A percentile compares a stretch with the other conserved stretches of the same genome.
phyloP scores from a whole-genome alignment of 2,888 invertebrate genomes.

The Lasiommata megera region DNA sequence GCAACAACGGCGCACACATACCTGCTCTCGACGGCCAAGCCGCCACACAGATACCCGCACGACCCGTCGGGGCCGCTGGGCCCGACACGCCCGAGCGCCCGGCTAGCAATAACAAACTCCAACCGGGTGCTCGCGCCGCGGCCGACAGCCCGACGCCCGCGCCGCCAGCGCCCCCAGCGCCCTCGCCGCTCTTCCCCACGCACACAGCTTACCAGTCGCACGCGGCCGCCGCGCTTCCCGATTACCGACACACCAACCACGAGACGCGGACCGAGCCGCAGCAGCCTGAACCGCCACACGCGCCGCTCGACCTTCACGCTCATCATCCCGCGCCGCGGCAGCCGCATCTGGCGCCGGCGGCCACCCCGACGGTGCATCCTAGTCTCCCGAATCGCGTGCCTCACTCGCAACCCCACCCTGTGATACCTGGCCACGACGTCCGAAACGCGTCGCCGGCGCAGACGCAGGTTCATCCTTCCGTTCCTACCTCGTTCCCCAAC shows the following conservation, averaged over 20 bases:
- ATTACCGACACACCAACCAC: slow-evolving; percentile 77
- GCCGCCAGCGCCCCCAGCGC: slow-evolving; percentile 69
- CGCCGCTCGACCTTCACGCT: slow-evolving; percentile 65
- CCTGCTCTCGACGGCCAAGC: slow-evolving; percentile 71
- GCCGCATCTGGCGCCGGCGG: slow-evolving; percentile 39
- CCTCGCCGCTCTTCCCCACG: slow-evolving; percentile 67
- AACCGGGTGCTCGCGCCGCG: slow-evolving; percentile 70
- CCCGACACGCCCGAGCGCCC: slow-evolving; percentile 71
- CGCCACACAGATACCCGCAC: slow-evolving; percentile 69
- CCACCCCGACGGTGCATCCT: slow-evolving; percentile 47
- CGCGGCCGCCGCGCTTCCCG: slow-evolving; percentile 69
- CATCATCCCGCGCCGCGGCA: slow-evolving; percentile 54
- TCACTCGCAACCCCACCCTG: slow-evolving; percentile 57
- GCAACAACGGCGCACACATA: slow-evolving; percentile 67
- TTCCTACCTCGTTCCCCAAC: slow-evolving; percentile 67
- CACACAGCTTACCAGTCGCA: slow-evolving; percentile 77
- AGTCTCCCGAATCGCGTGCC: slow-evolving; percentile 57
- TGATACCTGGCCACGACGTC: slow-evolving; percentile 60
- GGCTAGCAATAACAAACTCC: slow-evolving; percentile 69
- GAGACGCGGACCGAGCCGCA: slow-evolving; percentile 75
- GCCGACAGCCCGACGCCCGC: slow-evolving; percentile 74
- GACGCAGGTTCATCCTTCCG: slow-evolving; percentile 49
- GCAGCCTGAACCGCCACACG: slow-evolving; percentile 53
- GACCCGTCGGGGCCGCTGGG: slow-evolving; percentile 68
- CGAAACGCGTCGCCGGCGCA: slow-evolving; percentile 47